A percentile compares a stretch with the other conserved stretches of the same genome.
Conservation (phyloP, 2,888 invertebrate species). For the Acrobasis consociella region DNA sequence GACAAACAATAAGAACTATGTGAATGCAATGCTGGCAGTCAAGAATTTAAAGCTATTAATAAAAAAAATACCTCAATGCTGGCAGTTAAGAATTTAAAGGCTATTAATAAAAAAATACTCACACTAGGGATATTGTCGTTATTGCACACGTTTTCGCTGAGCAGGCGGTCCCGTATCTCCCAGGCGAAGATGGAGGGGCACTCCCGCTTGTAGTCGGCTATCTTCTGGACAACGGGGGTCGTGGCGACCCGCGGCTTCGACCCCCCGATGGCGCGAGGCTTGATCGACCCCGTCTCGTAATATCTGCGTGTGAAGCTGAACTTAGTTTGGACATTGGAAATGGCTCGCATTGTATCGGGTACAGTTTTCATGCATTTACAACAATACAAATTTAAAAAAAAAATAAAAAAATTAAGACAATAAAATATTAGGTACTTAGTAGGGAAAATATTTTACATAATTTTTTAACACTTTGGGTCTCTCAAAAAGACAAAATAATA, state of each 20-base stretch:
- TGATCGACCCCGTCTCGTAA: constrained; percentile 99
- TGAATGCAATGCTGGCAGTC: no score
- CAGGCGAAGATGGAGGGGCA: constrained; percentile 99
- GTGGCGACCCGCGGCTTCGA: constrained; percentile 98
- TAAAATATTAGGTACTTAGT: no score
- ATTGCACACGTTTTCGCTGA: constrained; percentile 97
- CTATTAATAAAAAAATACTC: constrained; percentile 83
- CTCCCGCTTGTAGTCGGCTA: constrained; percentile 98
- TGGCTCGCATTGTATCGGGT: constrained; percentile 38
- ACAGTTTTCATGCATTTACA: not conserved
- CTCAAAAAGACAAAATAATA: no score
- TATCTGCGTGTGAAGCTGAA: constrained; percentile 87
- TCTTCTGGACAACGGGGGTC: constrained; percentile 95
- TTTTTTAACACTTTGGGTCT: no score
- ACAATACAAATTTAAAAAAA: not conserved
- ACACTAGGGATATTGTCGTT: constrained; percentile 99
- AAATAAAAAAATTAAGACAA: no score
- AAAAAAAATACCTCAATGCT: no score
- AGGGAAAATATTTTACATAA: no score
- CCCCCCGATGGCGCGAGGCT: constrained; percentile 98
- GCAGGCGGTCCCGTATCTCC: constrained; percentile 97
- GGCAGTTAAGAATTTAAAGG: no score
- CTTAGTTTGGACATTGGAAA: constrained; percentile 73
- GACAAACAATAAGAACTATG: no score
- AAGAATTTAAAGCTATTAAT: no score